Base-by-base conservation (phyloP, 2,113 vertebrate genomes). In the Marmota monax region DNA sequence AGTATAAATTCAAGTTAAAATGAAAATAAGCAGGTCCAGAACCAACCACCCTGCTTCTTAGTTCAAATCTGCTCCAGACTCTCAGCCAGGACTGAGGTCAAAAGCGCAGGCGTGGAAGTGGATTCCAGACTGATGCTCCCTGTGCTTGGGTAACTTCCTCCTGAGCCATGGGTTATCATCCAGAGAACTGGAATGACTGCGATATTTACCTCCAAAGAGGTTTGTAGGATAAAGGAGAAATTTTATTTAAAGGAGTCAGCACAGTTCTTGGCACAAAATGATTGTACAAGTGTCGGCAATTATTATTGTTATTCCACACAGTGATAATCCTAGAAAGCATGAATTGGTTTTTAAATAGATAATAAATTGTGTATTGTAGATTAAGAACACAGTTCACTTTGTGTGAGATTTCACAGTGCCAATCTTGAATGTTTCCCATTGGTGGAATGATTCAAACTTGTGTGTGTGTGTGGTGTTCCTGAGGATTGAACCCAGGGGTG, bases 11-110 rank as follows among this genome's bases (percentile, higher is more conserved):
- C 67, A 84, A 34, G 37, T 82, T n/a, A 27, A 45, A 70, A 53
- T 72, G 58, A 83, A 93, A 95, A 94, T 53, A 73, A 86, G 32
- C 67, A 69, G 32, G 32, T 25, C 16, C 42, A 88, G 84, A 82
- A 7, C 7, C 7, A 48, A 37, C 76, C n/a, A 56, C 39, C 29
- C 70, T 92, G 32, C 25, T 63, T 18, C 78, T 88, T 42, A 48
- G 37, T 73, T 92, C 65, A 6, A 1, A 48, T 58, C 16, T 39
- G 18, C 34, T 80, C 25, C 70, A 67, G 74, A 70, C 42, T 48
- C 25, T 34, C 4, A 82, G 45, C 61, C 4, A 86, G 51, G 29
- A 45, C 65, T 37, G 72, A n/a, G 39, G 51, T 53, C 82, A 74
- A 2, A 5, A 51, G 48, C 12, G 48, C 48, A 51, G 48, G 48